Evolutionary conservation across 2,888 invertebrate species (phyloP), one percentile per base, ranked within the genome.

Genomic region (Oxyteleia sp.): DNA sequence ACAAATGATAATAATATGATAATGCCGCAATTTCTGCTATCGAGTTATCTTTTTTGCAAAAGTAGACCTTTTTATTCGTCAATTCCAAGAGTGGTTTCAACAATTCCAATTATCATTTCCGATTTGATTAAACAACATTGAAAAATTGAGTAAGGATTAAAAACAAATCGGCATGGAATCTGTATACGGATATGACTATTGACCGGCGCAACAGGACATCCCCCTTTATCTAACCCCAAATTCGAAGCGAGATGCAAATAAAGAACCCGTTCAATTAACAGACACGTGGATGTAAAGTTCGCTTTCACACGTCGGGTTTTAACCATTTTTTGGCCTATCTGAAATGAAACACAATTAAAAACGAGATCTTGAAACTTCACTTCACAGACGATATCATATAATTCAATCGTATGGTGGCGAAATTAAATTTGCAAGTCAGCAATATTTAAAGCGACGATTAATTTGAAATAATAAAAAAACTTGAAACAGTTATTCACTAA

Each of bases 251-350:
- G 15, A n/a, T 41, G 41, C 41, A 41, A 63, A 63, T 63, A 63
- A 47, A 63, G 47, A 32, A 18, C 15, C 15, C 15, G 51, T 64
- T 23, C 64, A 51, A 64, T 64, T 63, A 64, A 49, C 49, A 35
- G 13, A 18, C 64, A 64, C 64, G 64, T 64, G 64, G 51, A 20
- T 64, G 13, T 49, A 10, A 64, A 47, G 64, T 64, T 64, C 38
- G 51, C 23, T 64, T 64, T 64, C 49, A 49, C 64, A 64, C 64
- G 64, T 51, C 64, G 38, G 23, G 1, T 64, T 64, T 64, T 64
- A 15, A 13, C 43, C 43, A 41, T 13, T 35, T 41, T 18, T 32
- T 10, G 32, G 32, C 32, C 47, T 4, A 63, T 18, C 20, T 18
- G 4, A 35, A 63, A 29, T 38, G 49, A 51, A 64, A 23, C 38